Conservation (phyloP, 2,888 invertebrate genomes). For the Synergus itoensis region DNA sequence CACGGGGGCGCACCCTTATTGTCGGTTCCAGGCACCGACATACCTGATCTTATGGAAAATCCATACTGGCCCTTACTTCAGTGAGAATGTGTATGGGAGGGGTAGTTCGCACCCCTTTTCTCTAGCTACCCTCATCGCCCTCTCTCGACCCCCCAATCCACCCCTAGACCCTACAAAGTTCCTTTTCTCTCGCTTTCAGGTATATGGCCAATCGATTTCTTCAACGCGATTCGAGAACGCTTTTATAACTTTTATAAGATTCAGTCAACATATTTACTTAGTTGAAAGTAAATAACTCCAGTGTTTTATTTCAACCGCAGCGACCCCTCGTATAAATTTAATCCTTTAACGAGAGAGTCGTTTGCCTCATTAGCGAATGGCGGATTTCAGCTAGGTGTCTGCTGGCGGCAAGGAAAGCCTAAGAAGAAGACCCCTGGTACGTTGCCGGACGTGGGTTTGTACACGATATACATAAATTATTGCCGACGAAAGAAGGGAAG, state of each 20-base stretch:
- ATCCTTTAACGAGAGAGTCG: constrained; percentile 69
- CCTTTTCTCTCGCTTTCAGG: constrained; percentile 12
- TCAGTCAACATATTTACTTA: not conserved
- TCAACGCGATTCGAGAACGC: not conserved
- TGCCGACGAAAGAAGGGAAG: not conserved
- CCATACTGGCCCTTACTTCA: constrained; percentile 68
- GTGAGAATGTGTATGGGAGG: constrained; percentile 55
- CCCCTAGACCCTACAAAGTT: constrained; percentile 21
- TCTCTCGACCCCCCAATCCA: constrained; percentile 45
- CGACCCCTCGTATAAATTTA: constrained; percentile 62
- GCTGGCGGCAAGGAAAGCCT: constrained; percentile 43
- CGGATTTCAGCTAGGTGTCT: constrained; percentile 51
- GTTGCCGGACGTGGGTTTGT: constrained; percentile 35
- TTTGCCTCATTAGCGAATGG: constrained; percentile 65
- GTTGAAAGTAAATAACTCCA: constrained; percentile 2
- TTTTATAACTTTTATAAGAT: not conserved
- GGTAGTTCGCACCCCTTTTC: constrained; percentile 51
- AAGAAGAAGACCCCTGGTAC: constrained; percentile 34
- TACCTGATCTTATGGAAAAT: constrained; percentile 76
- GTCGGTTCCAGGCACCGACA: constrained; percentile 71
- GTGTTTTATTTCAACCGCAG: constrained; percentile 49
- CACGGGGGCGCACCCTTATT: constrained; percentile 71
- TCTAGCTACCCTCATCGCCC: constrained; percentile 47
- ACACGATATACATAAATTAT: constrained; percentile 33
- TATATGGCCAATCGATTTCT: constrained; percentile 11